phyloP scores from a whole-genome alignment of 2,888 invertebrate genomes.

The Ctenicera cuprea region DNA sequence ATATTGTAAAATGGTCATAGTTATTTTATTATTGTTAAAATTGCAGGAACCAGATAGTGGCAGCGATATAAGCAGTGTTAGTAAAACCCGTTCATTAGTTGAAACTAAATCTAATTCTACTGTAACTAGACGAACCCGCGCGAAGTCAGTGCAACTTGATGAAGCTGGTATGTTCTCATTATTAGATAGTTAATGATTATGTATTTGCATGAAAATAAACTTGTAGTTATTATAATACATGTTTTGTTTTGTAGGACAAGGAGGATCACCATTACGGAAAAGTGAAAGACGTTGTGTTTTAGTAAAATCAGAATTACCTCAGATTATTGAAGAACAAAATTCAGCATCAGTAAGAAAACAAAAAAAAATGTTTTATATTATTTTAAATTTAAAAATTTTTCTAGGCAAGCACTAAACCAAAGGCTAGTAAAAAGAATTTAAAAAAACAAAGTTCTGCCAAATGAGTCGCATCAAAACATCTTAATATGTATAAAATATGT shows the following conservation, averaged over 20 bases:
- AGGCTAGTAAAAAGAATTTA: background rate
- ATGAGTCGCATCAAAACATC: no score
- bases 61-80: conserved; percentile 21
- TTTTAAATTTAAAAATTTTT: no score
- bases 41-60: conserved; percentile 31
- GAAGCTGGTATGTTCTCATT: conserved; percentile 1
- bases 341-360: background rate
- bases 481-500: background rate
- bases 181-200: background rate
- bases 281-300: conserved; percentile 24
- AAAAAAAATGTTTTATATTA: no score
- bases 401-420: no score
- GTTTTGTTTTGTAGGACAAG: background rate
- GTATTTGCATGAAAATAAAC: background rate
- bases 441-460: background rate
- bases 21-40: conserved; percentile 11
- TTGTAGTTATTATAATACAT: background rate
- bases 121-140: background rate
- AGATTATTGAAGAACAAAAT: conserved; percentile 37
- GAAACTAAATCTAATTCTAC: conserved; percentile 29
- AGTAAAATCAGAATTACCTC: conserved; percentile 25
- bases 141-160: conserved; percentile 5
- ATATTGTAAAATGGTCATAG: conserved; percentile 14
- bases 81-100: conserved; percentile 31
- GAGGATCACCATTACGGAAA: conserved; percentile 12